Evolutionary conservation across 2,888 invertebrate genomes (phyloP).

Genomic region (Rhyacophila evoluta): DNA sequence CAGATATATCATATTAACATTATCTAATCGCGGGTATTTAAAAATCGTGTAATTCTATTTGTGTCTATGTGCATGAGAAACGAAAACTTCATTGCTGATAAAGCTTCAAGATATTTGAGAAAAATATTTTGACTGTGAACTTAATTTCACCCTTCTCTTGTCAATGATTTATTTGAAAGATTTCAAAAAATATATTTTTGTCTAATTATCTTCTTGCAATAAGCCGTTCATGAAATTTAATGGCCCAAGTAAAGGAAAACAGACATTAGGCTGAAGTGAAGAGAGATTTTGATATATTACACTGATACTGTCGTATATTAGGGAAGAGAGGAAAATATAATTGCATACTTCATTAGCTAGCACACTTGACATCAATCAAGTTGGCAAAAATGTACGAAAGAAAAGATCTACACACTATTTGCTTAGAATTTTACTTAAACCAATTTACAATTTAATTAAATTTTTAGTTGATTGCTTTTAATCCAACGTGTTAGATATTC

Average conservation of each 20-base stretch:
- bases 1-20: no score
- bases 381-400: no score
- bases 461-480: neutral
- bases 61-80: no score
- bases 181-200: conserved; percentile 30
- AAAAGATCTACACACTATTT: no score
- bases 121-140: neutral
- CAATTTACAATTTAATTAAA: no score
- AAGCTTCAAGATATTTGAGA: neutral
- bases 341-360: conserved; percentile 32
- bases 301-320: conserved; percentile 3
- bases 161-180: neutral
- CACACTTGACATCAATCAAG: neutral
- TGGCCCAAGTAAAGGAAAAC: conserved; percentile 49
- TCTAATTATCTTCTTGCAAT: conserved; percentile 44
- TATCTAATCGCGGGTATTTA: no score
- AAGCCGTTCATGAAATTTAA: conserved; percentile 48
- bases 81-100: no score
- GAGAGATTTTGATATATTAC: conserved; percentile 31
- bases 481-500: neutral
- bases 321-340: conserved; percentile 7
- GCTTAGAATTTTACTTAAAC: no score
- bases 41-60: no score
- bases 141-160: conserved; percentile 5
- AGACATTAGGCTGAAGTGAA: conserved; percentile 23